phyloP scores from a whole-genome alignment of 2,888 invertebrate species.

The Ametastegia equiseti region DNA sequence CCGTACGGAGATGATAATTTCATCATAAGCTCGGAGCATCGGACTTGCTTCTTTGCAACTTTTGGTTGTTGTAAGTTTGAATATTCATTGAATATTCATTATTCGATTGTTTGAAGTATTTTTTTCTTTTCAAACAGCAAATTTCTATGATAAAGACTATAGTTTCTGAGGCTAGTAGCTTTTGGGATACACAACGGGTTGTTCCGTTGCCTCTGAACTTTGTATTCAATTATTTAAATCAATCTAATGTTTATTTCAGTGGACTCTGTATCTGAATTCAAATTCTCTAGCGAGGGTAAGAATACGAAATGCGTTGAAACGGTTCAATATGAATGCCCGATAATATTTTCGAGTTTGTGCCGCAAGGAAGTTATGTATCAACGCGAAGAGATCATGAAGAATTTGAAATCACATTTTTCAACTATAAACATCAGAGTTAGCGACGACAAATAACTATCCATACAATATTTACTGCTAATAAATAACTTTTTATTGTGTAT shows the following conservation, averaged over 20 bases:
- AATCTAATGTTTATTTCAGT: conserved; percentile 79
- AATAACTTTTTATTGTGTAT: too few relatives aligned
- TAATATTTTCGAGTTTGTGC: conserved; percentile 79
- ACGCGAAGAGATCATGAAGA: conserved; percentile 71
- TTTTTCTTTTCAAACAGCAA: not conserved
- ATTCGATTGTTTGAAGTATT: not conserved
- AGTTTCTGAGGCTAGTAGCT: not conserved
- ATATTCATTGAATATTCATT: not conserved
- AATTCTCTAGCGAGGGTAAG: conserved; percentile 76
- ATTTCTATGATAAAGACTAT: not conserved
- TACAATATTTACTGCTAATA: not conserved
- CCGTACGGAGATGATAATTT: conserved; percentile 76
- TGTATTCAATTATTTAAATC: not conserved
- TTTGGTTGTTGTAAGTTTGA: conserved; percentile 80
- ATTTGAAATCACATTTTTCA: conserved; percentile 65
- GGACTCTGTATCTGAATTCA: conserved; percentile 80
- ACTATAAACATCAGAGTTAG: conserved; percentile 24
- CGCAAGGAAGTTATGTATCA: conserved; percentile 78
- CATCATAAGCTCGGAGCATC: conserved; percentile 80
- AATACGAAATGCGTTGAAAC: conserved; percentile 79
- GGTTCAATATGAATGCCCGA: conserved; percentile 82
- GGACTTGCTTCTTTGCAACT: conserved; percentile 80
- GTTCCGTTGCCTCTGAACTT: not conserved
- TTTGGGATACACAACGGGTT: not conserved
- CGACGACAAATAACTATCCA: conserved; percentile 31